phyloP scores from a whole-genome alignment of 2,113 vertebrate genomes.

The Burhinus oedicnemus region DNA sequence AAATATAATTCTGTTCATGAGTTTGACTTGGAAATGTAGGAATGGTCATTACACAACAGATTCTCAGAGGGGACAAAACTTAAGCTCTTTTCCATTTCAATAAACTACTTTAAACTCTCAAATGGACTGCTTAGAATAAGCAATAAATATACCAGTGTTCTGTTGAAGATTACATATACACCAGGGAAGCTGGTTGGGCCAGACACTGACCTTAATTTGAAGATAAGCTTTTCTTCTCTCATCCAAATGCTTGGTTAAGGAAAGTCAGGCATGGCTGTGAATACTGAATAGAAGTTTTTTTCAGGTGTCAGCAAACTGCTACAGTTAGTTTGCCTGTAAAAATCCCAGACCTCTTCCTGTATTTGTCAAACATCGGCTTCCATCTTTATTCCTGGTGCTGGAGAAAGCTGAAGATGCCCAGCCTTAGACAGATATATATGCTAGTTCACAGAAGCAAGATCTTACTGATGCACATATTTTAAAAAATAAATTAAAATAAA shows the following conservation, averaged over 20 bases:
- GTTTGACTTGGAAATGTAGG: conserved; percentile 33
- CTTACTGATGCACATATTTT: neutral
- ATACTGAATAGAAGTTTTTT: neutral
- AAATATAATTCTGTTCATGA: conserved; percentile 26
- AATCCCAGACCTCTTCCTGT: neutral
- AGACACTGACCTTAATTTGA: neutral
- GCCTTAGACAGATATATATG: neutral
- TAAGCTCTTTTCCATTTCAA: conserved; percentile 6
- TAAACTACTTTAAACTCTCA: neutral
- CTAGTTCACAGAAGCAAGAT: neutral
- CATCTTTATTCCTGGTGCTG: neutral
- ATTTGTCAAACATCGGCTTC: neutral
- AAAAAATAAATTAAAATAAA: neutral
- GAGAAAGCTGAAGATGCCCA: neutral
- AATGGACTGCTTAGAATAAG: neutral
- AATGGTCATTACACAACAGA: conserved; percentile 6
- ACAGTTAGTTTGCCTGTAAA: neutral
- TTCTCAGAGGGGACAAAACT: conserved; percentile 6
- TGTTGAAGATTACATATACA: neutral
- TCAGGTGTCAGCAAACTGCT: neutral
- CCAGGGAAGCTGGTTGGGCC: neutral
- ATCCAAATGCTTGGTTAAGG: neutral
- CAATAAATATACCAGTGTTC: neutral
- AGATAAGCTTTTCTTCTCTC: neutral
- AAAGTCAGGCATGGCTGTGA: neutral